Base-by-base conservation (phyloP, 2,888 invertebrate genomes). In the Leptarthrus brevirostris region DNA sequence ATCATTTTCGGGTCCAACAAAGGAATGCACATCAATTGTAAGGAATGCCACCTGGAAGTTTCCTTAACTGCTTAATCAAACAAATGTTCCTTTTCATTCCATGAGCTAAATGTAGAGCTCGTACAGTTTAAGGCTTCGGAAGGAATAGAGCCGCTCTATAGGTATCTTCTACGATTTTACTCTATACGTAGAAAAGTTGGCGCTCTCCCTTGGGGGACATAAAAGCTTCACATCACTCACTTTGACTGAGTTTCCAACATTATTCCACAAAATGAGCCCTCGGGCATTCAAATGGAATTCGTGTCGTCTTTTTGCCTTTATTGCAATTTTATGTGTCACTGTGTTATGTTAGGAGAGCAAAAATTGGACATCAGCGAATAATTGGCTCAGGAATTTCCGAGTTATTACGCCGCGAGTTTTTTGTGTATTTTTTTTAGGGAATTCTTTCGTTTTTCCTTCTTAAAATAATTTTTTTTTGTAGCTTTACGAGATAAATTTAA, bases 11-110 rank as follows among this genome's bases (percentile, higher is more conserved):
- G 61, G 40, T 40, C 30, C 40, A 61, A 61, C 61, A 61, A 61
- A 36, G 61, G 61, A 61, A 61, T 61, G 61, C 61, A 61, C 61
- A 61, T 61, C 61, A 61, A 61, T 61, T 61, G 36, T 61, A 61
- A 61, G 61, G 22, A 61, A 61, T 61, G 61, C 36, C 61, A 61
- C 40, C 61, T 61, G 61, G 40, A 61, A 61, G 61, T 61, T 40
- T 61, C 4, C 61, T 61, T 16, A 8, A 20, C 61, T 61, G 36
- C 61, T 61, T 61, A 61, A 61, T 40, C 44, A 44, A 44, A 44
- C 44, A 44, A 44, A 44, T 44, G 44, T 16, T 16, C 44, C 44
- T 44, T 14, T 44, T 44, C 44, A 8, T 36, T 36, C 36, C 36
- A 36, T 8, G 36, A 8, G 36, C 36, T 36, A 8, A 12, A 12